Base-by-base conservation (phyloP, 30 jellyfish, hydroid and myxozoan species). In the Aurelia aurita region DNA sequence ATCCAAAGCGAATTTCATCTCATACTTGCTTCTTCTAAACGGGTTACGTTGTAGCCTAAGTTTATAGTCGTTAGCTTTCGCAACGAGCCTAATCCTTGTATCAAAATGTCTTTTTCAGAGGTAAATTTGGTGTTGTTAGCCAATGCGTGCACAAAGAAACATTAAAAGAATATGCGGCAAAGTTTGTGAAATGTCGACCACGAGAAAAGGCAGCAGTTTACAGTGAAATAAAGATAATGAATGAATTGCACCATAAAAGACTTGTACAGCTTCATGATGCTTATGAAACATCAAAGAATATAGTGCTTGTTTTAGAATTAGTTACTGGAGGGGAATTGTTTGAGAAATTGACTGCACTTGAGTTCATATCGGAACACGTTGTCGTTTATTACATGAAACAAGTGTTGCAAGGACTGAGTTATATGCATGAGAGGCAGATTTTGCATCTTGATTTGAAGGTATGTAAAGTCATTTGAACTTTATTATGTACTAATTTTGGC, bases 301-400 rank as follows among this genome's bases (percentile, higher is more conserved):
- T 89, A 26, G 98, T 89, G 26, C 82, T 95, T 1, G 89, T 95
- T 49, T 77, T 95, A 66, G 99, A 95, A 63, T 70, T 95, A 35
- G 99, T 95, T 2, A 87, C 98, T 1, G 98, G 97, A 9, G 99
- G 99, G 18, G 99, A 95, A 80, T 68, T 95, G 73, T 95, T 95
- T 80, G 99, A 95, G 88, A 95, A 95, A 68, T 68, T 95, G 85
- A 95, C 98, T 3, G 98, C 72, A 76, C 94, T 90, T 19, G 99
- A 95, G 86, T 95, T 47, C 58, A 95, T 95, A 18, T 95, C 99
- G 35, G 99, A 95, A 75, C 95, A 95, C 32, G 99, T 90, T 72
- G 99, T 95, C 31, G 95, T 97, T 16, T 95, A 90, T 89, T 95
- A 95, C 66, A 95, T 95, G 99, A 95, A 96, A 60, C 99, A 96